Evolutionary conservation across 2,797 vertebrate species (phyloP).

Genomic region (Menidia menidia): DNA sequence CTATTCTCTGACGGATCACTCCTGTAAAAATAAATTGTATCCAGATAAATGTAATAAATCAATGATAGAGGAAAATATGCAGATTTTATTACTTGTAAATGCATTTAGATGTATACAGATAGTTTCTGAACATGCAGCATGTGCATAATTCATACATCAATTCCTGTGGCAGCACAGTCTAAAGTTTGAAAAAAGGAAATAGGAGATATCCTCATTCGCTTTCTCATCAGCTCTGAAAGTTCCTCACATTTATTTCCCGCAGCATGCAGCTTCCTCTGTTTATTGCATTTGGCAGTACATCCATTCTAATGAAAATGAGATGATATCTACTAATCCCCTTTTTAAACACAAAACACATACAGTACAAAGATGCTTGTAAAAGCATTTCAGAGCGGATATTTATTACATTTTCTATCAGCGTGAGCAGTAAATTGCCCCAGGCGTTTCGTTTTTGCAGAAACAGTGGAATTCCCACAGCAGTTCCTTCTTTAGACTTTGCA

Average conservation of each 20-base stretch:
- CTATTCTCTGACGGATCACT: constrained; percentile 29
- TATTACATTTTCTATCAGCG: constrained; percentile 43
- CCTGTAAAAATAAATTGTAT: constrained; percentile 2
- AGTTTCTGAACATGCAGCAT: too few relatives aligned
- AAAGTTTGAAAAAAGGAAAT: neutral
- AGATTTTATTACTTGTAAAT: too few relatives aligned
- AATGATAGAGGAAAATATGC: too few relatives aligned
- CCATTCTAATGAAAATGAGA: neutral
- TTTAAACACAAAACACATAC: constrained; percentile 23
- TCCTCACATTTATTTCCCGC: neutral
- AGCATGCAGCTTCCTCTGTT: neutral
- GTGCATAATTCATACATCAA: too few relatives aligned
- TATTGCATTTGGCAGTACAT: neutral
- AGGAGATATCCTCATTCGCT: neutral
- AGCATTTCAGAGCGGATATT: constrained; percentile 32
- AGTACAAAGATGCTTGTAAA: constrained; percentile 37
- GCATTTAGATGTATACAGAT: too few relatives aligned
- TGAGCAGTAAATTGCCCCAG: constrained; percentile 45
- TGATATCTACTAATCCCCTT: constrained; percentile 28
- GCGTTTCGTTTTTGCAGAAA: constrained; percentile 57
- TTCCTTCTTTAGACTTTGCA: constrained; percentile 59
- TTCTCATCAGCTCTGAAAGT: constrained; percentile 4
- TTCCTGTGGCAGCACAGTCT: too few relatives aligned
- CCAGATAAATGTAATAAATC: too few relatives aligned
- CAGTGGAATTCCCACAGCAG: constrained; percentile 36